Conservation (phyloP, 2,797 vertebrate species). For the Pangasius sanitwongsei region DNA sequence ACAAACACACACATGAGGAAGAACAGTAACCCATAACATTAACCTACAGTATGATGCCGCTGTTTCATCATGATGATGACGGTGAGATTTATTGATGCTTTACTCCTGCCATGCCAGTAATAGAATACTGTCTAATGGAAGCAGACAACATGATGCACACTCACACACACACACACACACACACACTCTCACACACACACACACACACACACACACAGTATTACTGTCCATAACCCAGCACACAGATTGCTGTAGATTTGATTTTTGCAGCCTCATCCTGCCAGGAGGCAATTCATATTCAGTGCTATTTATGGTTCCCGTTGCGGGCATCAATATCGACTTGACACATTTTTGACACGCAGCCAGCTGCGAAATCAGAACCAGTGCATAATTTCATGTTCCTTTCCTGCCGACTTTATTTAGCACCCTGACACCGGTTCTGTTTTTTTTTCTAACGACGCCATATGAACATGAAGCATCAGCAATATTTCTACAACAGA, state of each 20-base stretch:
- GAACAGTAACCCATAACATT: constrained; percentile 15
- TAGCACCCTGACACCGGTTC: constrained; percentile 31
- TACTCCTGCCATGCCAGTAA: constrained; percentile 37
- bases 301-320: constrained; percentile 54
- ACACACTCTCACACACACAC: constrained; percentile 32
- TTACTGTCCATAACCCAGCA: constrained; percentile 39
- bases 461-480: constrained; percentile 22
- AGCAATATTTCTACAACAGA: constrained; percentile 13
- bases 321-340: constrained; percentile 58
- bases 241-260: constrained; percentile 46
- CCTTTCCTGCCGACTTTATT: constrained; percentile 50
- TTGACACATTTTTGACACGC: constrained; percentile 54
- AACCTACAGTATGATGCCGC: constrained; percentile 14
- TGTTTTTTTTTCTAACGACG: constrained; percentile 31
- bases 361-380: constrained; percentile 48
- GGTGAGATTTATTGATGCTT: constrained; percentile 27
- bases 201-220: constrained; percentile 37
- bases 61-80: constrained; percentile 28
- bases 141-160: constrained; percentile 39
- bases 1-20: background rate
- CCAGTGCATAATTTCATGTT: constrained; percentile 46
- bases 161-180: constrained; percentile 42
- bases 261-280: constrained; percentile 48
- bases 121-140: constrained; percentile 44
- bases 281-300: constrained; percentile 51